These are phyloP conservation scores for Eustalomyia histrio DNA, from an alignment of 2,888 invertebrate genomes.

Conservation along the genomic window DNA sequence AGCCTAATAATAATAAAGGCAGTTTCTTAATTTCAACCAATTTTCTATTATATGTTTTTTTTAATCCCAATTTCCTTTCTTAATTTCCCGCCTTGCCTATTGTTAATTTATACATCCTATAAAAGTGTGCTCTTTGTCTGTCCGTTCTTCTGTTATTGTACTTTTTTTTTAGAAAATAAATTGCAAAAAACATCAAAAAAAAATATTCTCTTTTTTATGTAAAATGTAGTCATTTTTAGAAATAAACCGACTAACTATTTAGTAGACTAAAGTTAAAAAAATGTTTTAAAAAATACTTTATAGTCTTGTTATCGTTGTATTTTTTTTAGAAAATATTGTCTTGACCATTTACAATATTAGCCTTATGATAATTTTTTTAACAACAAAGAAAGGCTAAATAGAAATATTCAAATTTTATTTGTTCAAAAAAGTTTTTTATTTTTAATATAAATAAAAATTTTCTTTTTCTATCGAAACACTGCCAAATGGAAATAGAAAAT, in stretches of 20 bases:
- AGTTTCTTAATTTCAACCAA: no score
- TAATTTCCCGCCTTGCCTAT: no score
- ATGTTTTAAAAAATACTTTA: constrained; percentile 5
- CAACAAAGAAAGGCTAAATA: no score
- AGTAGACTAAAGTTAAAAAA: constrained; percentile 19
- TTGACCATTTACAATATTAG: constrained; percentile 12
- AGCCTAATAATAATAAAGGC: no score
- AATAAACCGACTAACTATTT: constrained; percentile 14
- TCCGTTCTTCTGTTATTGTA: not conserved
- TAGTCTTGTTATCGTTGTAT: constrained; percentile 24
- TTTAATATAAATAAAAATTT: no score
- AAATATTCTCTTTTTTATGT: not conserved
- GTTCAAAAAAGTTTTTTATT: no score
- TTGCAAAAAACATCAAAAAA: constrained; percentile 5
- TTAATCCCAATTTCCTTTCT: no score
- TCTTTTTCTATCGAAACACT: no score
- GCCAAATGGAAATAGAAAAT: no score
- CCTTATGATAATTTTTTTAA: not conserved
- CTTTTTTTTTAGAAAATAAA: constrained; percentile 8
- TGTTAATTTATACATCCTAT: no score
- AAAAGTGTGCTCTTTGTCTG: not conserved
- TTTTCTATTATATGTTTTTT: no score
- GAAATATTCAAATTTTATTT: no score
- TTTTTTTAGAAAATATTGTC: constrained; percentile 12
- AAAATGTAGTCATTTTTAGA: not conserved